These are phyloP conservation scores for Pelobates fuscus DNA, from an alignment of 2,113 vertebrate genomes.

Conservation along the genomic window DNA sequence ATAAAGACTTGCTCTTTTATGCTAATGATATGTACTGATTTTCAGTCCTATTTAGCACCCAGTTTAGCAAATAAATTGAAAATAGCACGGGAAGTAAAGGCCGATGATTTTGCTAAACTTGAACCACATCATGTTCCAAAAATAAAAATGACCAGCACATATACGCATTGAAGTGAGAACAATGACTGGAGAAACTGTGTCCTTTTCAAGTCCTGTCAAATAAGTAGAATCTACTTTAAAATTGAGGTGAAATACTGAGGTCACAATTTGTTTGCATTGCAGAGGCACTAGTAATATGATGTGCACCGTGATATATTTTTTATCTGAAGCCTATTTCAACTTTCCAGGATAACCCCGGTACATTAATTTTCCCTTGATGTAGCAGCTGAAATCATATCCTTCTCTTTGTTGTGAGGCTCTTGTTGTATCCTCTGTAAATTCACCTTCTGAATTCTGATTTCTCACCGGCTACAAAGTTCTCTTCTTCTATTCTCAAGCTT, in stretches of 20 bases:
- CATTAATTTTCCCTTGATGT: slow-evolving; percentile 20
- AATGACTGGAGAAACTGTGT: slow-evolving; percentile 7
- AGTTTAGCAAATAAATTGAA: slow-evolving; percentile 4
- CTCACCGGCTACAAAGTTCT: background rate
- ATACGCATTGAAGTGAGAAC: slow-evolving; percentile 16
- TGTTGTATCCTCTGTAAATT: slow-evolving; percentile 8
- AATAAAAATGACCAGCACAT: slow-evolving; percentile 22
- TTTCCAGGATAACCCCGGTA: slow-evolving; percentile 4
- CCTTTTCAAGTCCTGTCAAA: slow-evolving; percentile 20
- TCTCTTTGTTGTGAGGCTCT: background rate
- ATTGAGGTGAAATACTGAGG: slow-evolving; percentile 19
- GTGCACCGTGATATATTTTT: slow-evolving; percentile 19
- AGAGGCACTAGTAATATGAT: slow-evolving; percentile 19
- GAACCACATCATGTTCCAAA: background rate
- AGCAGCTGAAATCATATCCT: background rate
- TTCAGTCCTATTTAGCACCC: slow-evolving; percentile 23
- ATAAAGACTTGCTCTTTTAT: slow-evolving; percentile 11
- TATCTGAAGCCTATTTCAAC: slow-evolving; percentile 15
- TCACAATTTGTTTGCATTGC: slow-evolving; percentile 32
- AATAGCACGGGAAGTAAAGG: background rate
- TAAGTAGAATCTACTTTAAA: slow-evolving; percentile 24
- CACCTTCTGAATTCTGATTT: background rate
- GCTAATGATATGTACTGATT: slow-evolving; percentile 24
- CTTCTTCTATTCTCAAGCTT: no score
- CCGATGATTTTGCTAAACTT: background rate